Base-by-base conservation (phyloP, 2,888 invertebrate species). In the Nomada lathburiana region DNA sequence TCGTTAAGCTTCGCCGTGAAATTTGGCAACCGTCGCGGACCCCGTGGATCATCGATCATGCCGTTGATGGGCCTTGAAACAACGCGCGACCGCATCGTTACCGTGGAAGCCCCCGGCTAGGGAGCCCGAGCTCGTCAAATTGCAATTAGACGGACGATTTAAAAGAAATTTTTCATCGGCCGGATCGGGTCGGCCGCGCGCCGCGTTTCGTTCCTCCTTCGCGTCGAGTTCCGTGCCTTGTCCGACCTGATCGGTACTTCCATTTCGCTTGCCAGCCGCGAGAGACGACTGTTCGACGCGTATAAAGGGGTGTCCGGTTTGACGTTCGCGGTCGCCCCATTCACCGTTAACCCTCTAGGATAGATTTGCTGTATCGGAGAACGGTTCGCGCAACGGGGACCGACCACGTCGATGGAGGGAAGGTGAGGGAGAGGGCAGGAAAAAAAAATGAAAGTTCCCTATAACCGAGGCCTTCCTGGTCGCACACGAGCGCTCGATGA, bases 61-160 rank as follows among this genome's bases (percentile, higher is more conserved):
- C 71, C 63, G 78, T 55, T 78, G 85, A 85, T 82, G 81, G 65
- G 75, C 76, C 70, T 62, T 67, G 79, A 77, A 76, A 80, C 78
- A 76, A 75, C 68, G 65, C 74, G 76, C 79, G 76, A 78, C 76
- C 60, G 74, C 73, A 75, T 74, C 81, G 29, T 60, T 63, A 63
- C 65, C 71, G 62, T 77, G 72, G 80, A 69, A 80, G 87, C 87
- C 84, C 68, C 75, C 60, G 76, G 85, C 77, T 47, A 83, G 53
- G 52, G 65, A 71, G 52, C 20, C 47, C 60, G 65, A 71, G 83
- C 85, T 87, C 88, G 86, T 88, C 88, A 85, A 88, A 88, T 87
- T 73, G 88, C 86, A 88, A 88, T 88, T 88, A 88, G 81, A 83
- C 82, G 87, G 82, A 82, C 87, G 87, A 88, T 88, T 88, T 88